phyloP scores from a whole-genome alignment of 2,113 vertebrate genomes.

The Sturnira hondurensis region DNA sequence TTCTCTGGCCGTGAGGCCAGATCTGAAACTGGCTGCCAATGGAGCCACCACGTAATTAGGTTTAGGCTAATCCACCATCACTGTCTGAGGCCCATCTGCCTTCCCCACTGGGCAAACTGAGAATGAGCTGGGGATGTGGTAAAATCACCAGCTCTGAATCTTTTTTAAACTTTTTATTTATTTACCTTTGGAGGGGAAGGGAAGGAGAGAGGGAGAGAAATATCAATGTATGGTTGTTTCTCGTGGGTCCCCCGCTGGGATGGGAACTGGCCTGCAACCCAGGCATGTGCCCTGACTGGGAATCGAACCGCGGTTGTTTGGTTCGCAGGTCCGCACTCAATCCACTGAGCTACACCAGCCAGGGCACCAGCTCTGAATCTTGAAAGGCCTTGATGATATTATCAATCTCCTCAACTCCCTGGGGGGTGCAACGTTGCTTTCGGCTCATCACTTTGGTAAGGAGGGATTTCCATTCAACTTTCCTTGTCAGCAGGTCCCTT shows the following conservation, averaged over 20 bases:
- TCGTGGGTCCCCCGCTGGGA: too few species aligned
- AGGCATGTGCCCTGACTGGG: too few species aligned
- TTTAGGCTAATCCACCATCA: neutral
- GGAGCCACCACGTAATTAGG: neutral
- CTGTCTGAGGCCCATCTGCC: constrained; percentile 29
- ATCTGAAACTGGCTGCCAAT: constrained; percentile 4
- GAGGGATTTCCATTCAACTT: neutral
- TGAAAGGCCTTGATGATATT: neutral
- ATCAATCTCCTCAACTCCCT: neutral
- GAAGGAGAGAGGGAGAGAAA: too few species aligned
- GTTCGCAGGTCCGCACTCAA: too few species aligned
- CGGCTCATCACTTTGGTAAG: neutral
- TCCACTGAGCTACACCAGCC: too few species aligned
- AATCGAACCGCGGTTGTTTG: too few species aligned
- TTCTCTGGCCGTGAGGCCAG: neutral
- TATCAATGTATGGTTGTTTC: too few species aligned
- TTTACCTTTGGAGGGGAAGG: too few species aligned
- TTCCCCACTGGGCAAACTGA: neutral
- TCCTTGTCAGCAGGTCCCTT: neutral
- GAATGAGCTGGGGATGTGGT: neutral
- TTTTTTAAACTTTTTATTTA: too few species aligned
- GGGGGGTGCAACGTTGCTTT: neutral
- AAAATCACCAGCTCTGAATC: neutral
- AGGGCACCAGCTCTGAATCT: neutral
- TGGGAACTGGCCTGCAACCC: too few species aligned